Conservation (phyloP, 1,140 invertebrate genomes). For the Bombus waltoni region DNA sequence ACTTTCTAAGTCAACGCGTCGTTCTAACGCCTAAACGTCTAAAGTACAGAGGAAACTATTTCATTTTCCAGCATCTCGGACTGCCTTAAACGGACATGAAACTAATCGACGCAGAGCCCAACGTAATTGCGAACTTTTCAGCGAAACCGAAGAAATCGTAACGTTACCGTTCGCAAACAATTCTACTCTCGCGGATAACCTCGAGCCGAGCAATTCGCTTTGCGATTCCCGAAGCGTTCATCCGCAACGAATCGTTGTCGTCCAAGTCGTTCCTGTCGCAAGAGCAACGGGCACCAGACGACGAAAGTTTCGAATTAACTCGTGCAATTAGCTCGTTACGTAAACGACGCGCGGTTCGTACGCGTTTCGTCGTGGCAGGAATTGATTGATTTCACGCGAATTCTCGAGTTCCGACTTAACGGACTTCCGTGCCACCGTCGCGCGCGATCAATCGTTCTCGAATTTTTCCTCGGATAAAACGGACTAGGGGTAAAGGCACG, state of each 20-base stretch:
- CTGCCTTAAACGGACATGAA: too few relatives aligned
- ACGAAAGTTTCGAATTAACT: slow-evolving; percentile 30
- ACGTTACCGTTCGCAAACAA: too few relatives aligned
- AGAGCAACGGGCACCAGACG: not conserved
- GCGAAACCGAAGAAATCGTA: not conserved
- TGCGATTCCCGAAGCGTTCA: not conserved
- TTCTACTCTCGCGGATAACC: not conserved
- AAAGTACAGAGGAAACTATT: too few relatives aligned
- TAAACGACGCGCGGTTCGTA: not conserved
- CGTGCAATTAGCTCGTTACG: slow-evolving; percentile 38
- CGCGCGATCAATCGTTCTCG: not conserved
- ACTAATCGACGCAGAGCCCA: too few relatives aligned
- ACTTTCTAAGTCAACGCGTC: too few relatives aligned
- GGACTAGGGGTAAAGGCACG: too few relatives aligned
- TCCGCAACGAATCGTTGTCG: not conserved
- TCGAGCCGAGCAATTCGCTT: not conserved
- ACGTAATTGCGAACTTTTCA: too few relatives aligned
- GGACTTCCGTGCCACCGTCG: not conserved
- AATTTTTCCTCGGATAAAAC: too few relatives aligned
- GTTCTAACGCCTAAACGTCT: too few relatives aligned
- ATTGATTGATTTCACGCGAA: not conserved
- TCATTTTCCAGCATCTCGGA: rapidly evolving
- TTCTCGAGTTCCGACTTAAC: not conserved
- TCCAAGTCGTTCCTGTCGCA: slow-evolving; percentile 12
- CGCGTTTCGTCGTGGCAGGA: not conserved